Evolutionary conservation across 1,140 invertebrate species (phyloP).

Genomic region (Heliconius himera): DNA sequence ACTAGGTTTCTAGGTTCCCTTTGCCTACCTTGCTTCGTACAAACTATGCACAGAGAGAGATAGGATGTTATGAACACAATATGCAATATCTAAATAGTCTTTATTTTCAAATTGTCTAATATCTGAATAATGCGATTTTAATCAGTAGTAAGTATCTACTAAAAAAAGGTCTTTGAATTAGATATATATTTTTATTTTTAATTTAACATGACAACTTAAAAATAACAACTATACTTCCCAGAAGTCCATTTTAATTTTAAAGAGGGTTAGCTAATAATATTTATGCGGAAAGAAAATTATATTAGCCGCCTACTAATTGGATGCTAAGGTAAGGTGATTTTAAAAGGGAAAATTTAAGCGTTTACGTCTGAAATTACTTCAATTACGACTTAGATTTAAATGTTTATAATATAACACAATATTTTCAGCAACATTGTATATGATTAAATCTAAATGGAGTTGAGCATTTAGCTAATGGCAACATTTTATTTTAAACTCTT

Average conservation of each 20-base stretch:
- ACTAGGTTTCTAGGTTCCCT: too few relatives aligned
- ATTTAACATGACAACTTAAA: background rate
- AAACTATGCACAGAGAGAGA: too few relatives aligned
- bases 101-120: too few relatives aligned
- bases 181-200: too few relatives aligned
- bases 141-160: too few relatives aligned
- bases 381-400: constrained; percentile 46
- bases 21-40: too few relatives aligned
- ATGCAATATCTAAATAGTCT: too few relatives aligned
- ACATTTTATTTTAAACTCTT: background rate
- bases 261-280: constrained; percentile 16
- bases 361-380: constrained; percentile 70
- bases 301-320: constrained; percentile 66
- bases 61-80: too few relatives aligned
- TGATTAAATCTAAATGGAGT: background rate
- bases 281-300: constrained; percentile 49
- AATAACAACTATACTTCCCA: background rate
- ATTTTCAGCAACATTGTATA: background rate
- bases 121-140: too few relatives aligned
- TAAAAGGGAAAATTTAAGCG: constrained; percentile 67
- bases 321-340: constrained; percentile 72
- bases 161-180: too few relatives aligned
- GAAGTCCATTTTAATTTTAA: background rate
- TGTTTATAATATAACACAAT: background rate
- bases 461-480: background rate